A percentile compares a stretch with the other conserved stretches of the same genome.
These are phyloP conservation scores for Metallyticus violacea DNA, from an alignment of 2,888 invertebrate genomes.

Conservation along the genomic window DNA sequence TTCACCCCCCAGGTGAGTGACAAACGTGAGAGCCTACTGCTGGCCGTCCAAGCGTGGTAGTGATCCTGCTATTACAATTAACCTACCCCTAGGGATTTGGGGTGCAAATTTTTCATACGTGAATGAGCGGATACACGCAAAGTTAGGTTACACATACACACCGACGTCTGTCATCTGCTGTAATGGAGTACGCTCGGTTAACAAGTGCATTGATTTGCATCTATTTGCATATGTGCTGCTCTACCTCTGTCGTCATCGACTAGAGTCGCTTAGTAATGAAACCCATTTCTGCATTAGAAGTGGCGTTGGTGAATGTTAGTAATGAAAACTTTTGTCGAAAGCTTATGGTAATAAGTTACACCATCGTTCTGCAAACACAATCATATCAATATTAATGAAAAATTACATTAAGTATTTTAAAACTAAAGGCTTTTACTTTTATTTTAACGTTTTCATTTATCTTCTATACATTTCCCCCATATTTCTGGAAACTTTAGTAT, in stretches of 20 bases:
- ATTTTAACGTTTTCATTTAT: no score
- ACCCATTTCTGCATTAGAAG: no score
- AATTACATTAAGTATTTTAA: no score
- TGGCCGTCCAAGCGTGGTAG: background rate
- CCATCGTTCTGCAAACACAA: no score
- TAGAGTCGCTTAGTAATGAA: background rate
- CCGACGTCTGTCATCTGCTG: background rate
- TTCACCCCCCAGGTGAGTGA: background rate
- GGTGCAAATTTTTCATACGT: background rate
- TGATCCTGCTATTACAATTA: background rate
- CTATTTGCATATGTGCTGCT: background rate
- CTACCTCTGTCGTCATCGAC: background rate
- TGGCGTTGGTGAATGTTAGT: no score
- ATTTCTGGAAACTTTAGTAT: no score
- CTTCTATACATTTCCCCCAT: no score
- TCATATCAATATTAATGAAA: no score
- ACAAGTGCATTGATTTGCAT: background rate
- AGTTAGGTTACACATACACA: background rate
- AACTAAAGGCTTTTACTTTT: no score
- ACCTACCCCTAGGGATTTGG: background rate
- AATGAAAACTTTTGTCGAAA: no score
- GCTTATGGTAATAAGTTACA: no score
- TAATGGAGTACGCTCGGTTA: background rate
- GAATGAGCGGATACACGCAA: background rate
- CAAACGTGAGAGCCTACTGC: background rate